Conservation (phyloP, 2,888 invertebrate species). For the Nymphalis polychloros region DNA sequence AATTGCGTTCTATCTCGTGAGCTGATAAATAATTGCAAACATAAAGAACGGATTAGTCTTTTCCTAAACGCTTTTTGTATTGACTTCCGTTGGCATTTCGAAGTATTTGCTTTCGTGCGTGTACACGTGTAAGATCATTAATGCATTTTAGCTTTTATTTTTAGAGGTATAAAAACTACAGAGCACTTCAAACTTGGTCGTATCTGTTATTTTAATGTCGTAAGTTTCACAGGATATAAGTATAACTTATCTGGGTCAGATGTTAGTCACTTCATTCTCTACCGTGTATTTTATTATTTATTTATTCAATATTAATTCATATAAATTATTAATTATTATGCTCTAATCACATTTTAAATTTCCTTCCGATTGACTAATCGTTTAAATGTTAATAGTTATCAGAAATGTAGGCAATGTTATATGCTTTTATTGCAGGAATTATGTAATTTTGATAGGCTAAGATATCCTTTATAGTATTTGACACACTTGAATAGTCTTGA, state of each 20-base stretch:
- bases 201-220: slow-evolving; percentile 16
- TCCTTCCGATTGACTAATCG: not conserved
- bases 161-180: slow-evolving; percentile 5
- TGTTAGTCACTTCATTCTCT: slow-evolving; percentile 2
- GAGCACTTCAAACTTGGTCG: not conserved
- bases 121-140: slow-evolving; percentile 2
- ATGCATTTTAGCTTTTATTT: slow-evolving; percentile 17
- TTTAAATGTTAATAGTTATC: not conserved
- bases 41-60: slow-evolving; percentile 10
- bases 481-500: not conserved
- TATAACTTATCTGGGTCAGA: slow-evolving; percentile 13
- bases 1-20: slow-evolving; percentile 18
- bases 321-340: slow-evolving; percentile 12
- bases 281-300: slow-evolving; percentile 1
- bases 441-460: too few species aligned
- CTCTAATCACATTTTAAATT: not conserved
- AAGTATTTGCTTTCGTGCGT: slow-evolving; percentile 5
- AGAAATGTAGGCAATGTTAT: not conserved
- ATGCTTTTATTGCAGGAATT: not conserved
- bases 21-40: slow-evolving; percentile 8
- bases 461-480: too few species aligned
- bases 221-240: slow-evolving; percentile 22
- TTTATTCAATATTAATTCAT: not conserved
- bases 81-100: slow-evolving; percentile 38
- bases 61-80: slow-evolving; percentile 28